phyloP scores from a whole-genome alignment of 2,888 invertebrate genomes.

The Incurvaria masculella region DNA sequence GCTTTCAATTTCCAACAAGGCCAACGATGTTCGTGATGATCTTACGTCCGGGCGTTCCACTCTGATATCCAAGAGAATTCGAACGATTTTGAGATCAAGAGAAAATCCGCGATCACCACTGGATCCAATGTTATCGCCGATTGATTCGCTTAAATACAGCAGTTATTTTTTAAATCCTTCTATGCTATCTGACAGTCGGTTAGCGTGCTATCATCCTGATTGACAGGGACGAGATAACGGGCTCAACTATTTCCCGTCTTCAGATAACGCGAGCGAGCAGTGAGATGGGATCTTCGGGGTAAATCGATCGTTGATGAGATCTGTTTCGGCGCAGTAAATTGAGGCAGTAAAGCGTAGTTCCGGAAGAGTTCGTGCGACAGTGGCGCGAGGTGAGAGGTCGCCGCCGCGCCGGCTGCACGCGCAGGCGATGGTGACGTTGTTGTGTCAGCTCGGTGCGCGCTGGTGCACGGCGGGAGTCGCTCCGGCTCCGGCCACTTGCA shows the following conservation, averaged over 20 bases:
- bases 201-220: neutral
- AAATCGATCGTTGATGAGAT: too few species aligned
- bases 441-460: neutral
- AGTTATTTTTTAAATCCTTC: too few species aligned
- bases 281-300: neutral
- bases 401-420: neutral
- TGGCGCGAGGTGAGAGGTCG: neutral
- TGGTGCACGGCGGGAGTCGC: neutral
- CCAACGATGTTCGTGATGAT: too few species aligned
- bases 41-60: neutral
- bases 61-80: neutral
- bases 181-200: neutral
- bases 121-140: neutral
- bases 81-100: neutral
- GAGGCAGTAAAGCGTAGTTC: too few species aligned
- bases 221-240: neutral
- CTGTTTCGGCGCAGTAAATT: too few species aligned
- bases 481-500: conserved; percentile 27
- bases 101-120: neutral
- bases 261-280: neutral
- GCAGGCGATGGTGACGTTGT: neutral
- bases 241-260: neutral
- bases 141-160: too few species aligned
- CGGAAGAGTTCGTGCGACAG: too few species aligned
- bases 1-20: too few species aligned